Base-by-base conservation (phyloP, 2,888 invertebrate genomes). In the Drosophila neonasuta region DNA sequence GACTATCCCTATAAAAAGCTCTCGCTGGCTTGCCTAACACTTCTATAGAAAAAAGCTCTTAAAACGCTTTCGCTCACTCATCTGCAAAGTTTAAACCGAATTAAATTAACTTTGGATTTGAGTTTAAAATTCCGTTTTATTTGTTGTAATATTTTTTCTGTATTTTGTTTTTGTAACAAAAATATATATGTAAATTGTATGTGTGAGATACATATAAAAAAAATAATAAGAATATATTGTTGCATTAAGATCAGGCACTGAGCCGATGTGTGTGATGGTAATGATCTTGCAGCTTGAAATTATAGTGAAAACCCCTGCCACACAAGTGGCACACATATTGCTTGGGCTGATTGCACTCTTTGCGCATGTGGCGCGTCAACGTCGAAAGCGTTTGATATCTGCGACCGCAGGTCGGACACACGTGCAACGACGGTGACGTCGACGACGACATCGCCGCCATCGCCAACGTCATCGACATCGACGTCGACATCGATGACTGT, bases 341-440 rank as follows among this genome's bases (percentile, higher is more conserved):
- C 73, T 86, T 88, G 55, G 88, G 88, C 72, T 88, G 87, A 71
- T 89, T 89, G 73, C 90, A 90, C 75, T 90, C 90, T 68, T 79
- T 88, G 58, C 84, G 86, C 81, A 88, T 73, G 90, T 96, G 96
- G 60, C 95, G 95, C 72, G 87, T 88, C 54, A 88, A 56, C 44
- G 88, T 88, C 44, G 79, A 82, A 13, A 76, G 68, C 42, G 80
- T 79, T 74, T 87, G 87, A 76, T 88, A 88, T 61, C 76, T 68
- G 50, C 88, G 88, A 49, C 88, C 86, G 48, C 88, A 88, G 34
- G 75, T 86, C 39, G 62, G 54, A 70, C 88, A 88, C 58, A 74
- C 76, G 58, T 74, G 75, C 68, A 61, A 70, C 41, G 59, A 61
- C 51, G 56, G 54, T 15, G 66, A 57, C 24, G 60, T 54, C 39